Evolutionary conservation across 2,113 vertebrate species (phyloP).

Genomic region (Octodon degus): DNA sequence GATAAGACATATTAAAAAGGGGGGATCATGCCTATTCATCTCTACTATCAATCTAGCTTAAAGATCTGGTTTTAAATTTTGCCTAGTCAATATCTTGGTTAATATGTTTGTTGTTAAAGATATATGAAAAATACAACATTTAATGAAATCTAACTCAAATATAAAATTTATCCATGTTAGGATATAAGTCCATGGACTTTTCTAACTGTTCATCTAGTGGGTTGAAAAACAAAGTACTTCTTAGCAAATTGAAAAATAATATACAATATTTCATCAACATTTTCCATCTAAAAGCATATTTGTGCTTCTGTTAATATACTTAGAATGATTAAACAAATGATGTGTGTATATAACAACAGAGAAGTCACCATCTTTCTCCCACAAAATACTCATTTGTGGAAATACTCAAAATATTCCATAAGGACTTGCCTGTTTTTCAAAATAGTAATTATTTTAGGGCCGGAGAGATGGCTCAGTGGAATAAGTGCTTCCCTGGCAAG

Average conservation of each 20-base stretch:
- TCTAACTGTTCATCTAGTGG: background rate
- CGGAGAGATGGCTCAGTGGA: too few species aligned
- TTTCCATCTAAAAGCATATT: background rate
- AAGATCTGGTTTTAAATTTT: slow-evolving; percentile 21
- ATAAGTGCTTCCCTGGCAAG: too few species aligned
- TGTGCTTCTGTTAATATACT: background rate
- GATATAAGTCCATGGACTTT: background rate
- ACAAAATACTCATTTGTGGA: background rate
- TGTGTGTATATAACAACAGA: background rate
- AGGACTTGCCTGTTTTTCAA: background rate
- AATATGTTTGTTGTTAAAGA: background rate
- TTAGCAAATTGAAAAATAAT: slow-evolving; percentile 12
- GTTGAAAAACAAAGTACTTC: background rate
- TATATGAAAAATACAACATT: background rate
- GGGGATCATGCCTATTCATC: background rate
- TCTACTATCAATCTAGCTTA: background rate
- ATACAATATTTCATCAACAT: background rate
- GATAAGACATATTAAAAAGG: slow-evolving; percentile 8
- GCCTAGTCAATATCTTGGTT: slow-evolving; percentile 12
- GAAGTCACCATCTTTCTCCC: background rate
- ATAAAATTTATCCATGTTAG: slow-evolving; percentile 13
- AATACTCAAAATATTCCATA: slow-evolving; percentile 4
- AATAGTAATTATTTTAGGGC: slow-evolving; percentile 2
- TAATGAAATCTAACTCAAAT: background rate
- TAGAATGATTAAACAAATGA: background rate